Conservation (phyloP, 1,140 invertebrate species). For the Drosophila kanapiae region DNA sequence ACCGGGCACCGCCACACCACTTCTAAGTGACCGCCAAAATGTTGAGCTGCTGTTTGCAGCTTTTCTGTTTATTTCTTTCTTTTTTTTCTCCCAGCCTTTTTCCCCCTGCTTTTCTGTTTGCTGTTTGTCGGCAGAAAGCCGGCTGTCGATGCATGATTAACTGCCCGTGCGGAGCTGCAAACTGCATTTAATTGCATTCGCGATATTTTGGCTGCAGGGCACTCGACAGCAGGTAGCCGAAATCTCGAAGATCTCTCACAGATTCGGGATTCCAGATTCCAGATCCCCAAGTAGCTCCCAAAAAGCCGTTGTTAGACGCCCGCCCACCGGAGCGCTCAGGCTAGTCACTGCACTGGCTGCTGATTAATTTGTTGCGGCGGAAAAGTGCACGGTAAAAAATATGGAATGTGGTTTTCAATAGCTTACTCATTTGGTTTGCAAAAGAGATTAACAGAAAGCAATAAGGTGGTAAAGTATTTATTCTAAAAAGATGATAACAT, state of each 20-base stretch:
- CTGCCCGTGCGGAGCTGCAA: slow-evolving; percentile 59
- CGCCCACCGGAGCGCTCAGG: slow-evolving; percentile 17
- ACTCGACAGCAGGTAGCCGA: slow-evolving; percentile 60
- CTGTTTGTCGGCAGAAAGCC: slow-evolving; percentile 35
- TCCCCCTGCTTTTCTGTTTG: slow-evolving; percentile 8
- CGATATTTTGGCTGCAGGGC: slow-evolving; percentile 64
- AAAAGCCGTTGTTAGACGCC: slow-evolving; percentile 30
- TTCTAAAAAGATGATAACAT: too few species aligned
- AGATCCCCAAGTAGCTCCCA: slow-evolving; percentile 19
- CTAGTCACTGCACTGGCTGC: slow-evolving; percentile 8
- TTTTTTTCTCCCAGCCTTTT: background rate
- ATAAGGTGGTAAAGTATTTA: too few species aligned
- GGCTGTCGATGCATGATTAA: slow-evolving; percentile 83
- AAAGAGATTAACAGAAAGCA: background rate
- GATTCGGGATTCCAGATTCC: slow-evolving; percentile 15
- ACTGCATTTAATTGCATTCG: slow-evolving; percentile 75
- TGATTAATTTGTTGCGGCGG: slow-evolving; percentile 58
- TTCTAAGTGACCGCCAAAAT: slow-evolving; percentile 82
- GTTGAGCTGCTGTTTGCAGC: slow-evolving; percentile 49
- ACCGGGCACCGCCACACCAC: slow-evolving; percentile 20
- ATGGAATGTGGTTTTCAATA: background rate
- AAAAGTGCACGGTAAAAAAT: slow-evolving; percentile 1
- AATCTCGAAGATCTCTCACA: slow-evolving; percentile 26
- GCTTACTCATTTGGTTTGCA: too few species aligned
- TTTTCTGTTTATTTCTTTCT: slow-evolving; percentile 6